Evolutionary conservation across 2,797 vertebrate species (phyloP), one percentile per base, ranked within the genome.

Genomic region (Scomberomorus guttatus): DNA sequence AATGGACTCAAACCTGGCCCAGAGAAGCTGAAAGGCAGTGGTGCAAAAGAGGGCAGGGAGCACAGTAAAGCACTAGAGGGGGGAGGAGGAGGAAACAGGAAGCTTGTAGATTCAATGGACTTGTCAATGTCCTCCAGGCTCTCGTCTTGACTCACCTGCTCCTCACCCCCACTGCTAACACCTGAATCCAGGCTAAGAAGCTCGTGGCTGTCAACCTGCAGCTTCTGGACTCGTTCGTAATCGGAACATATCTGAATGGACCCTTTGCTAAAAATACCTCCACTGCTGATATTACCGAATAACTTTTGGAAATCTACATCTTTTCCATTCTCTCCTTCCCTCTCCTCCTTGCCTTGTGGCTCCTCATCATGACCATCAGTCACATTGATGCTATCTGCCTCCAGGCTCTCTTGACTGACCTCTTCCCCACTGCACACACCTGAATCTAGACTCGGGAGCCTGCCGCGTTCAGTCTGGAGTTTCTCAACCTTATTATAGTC

Each of bases 141-240:
- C 27, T 91, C 91, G 44, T 90, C 77, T 12, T 77, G 89, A 70
- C 90, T 87, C 37, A 70, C 25, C 37, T 83, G 90, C 65, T 92
- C 90, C 37, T 89, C 86, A 0, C 25, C 56, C 8, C 62, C 75
- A 0, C 69, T 77, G 34, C 77, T 50, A 0, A 89, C n/a, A 2
- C 89, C 91, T 4, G 90, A 93, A 46, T 94, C 93, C 3, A 88
- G 25, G 59, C 87, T 91, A 0, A 58, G 69, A 20, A 81, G 72
- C 24, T 80, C 84, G 0, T 44, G 4, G 13, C 29, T 70, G 8
- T 73, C 54, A 2, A 2, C 12, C 54, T 25, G 55, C 15, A 68
- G 27, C 29, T 10, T 72, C 14, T 65, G 77, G 12, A 91, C 63
- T 42, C 0, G 39, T 42, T 92, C 82, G 8, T 93, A 92, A 44